A percentile compares a stretch with the other conserved stretches of the same genome.
These are phyloP conservation scores for Synanthedon tipuliformis DNA, from an alignment of 2,888 invertebrate genomes.

Conservation along the genomic window DNA sequence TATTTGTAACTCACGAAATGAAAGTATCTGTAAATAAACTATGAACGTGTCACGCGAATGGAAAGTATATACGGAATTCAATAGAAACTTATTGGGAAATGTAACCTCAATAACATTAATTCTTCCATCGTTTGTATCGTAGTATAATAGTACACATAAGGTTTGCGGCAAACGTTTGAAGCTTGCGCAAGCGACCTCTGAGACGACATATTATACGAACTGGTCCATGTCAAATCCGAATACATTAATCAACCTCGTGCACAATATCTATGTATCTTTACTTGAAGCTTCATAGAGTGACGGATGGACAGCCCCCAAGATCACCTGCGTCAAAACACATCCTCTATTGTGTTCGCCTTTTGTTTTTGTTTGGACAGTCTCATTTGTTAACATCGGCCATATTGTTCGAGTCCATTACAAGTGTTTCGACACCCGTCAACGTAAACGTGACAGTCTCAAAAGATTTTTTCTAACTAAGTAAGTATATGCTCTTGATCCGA, in stretches of 20 bases:
- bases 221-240: slow-evolving; percentile 27
- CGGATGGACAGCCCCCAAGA: slow-evolving; percentile 41
- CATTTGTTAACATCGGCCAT: slow-evolving; percentile 36
- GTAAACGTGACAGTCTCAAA: slow-evolving; percentile 47
- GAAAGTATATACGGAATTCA: neutral
- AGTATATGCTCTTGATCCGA: slow-evolving; percentile 23
- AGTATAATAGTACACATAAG: slow-evolving; percentile 2
- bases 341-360: slow-evolving; percentile 40
- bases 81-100: neutral
- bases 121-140: neutral
- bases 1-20: too few species aligned
- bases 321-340: slow-evolving; percentile 46
- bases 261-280: slow-evolving; percentile 11
- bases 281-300: slow-evolving; percentile 24
- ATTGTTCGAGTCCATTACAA: slow-evolving; percentile 49
- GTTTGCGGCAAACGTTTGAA: slow-evolving; percentile 8
- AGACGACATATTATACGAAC: slow-evolving; percentile 20
- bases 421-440: slow-evolving; percentile 60
- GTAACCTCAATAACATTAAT: neutral
- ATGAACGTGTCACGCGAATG: too few species aligned
- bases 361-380: slow-evolving; percentile 47
- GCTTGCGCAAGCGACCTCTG: slow-evolving; percentile 19
- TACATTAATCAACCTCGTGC: slow-evolving; percentile 44
- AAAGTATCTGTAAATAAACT: too few species aligned
- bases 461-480: slow-evolving; percentile 18